Evolutionary conservation across 2,113 vertebrate genomes (phyloP).

Genomic region (Scatophagus argus): DNA sequence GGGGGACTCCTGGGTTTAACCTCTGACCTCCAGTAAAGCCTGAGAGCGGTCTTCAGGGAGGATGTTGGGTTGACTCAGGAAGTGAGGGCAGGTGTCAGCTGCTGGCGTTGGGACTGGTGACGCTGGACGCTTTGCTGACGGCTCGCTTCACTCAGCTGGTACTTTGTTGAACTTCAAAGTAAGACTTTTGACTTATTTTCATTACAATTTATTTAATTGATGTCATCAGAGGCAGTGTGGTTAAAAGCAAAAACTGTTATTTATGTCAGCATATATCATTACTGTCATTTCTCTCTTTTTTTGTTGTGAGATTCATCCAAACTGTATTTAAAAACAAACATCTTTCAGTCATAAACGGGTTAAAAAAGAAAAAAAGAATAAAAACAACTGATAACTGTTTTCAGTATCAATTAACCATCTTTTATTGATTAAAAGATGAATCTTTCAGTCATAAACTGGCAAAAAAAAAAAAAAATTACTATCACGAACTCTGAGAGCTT

Average conservation of each 20-base stretch:
- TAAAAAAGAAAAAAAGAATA: no score
- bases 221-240: not conserved
- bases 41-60: conserved; percentile 35
- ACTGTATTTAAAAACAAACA: no score
- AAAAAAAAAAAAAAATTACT: no score
- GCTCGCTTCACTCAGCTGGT: not conserved
- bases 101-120: conserved; percentile 53
- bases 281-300: not conserved
- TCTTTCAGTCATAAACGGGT: no score
- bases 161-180: not conserved
- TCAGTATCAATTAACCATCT: no score
- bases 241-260: not conserved
- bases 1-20: conserved; percentile 51
- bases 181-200: not conserved
- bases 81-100: conserved; percentile 73
- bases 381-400: no score
- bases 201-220: not conserved
- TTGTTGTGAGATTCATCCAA: not conserved
- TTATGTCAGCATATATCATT: not conserved
- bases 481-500: not conserved
- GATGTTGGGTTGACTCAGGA: conserved; percentile 56
- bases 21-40: conserved; percentile 64
- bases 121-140: conserved; percentile 25
- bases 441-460: no score
- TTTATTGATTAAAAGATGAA: no score